Percentiles rank a stretch among this genome's conserved stretches.
phyloP scores from a whole-genome alignment of 2,113 vertebrate species.

The Elachura formosa region DNA sequence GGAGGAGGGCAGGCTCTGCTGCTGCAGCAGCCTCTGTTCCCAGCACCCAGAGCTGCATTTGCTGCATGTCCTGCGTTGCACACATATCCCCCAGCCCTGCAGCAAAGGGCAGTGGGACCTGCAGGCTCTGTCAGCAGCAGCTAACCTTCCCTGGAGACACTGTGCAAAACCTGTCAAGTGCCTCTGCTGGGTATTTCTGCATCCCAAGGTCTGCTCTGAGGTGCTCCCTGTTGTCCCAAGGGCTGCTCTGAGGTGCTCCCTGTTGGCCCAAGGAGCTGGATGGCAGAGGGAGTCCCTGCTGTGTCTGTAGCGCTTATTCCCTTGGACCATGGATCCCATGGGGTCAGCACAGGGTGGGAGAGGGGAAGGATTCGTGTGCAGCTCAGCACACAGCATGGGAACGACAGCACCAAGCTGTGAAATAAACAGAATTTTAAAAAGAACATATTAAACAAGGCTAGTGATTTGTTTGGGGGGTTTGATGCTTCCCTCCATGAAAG shows the following conservation, averaged over 20 bases:
- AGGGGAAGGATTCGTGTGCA: not conserved
- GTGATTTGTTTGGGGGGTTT: not conserved
- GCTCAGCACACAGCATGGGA: not conserved
- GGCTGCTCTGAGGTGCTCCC: too few species aligned
- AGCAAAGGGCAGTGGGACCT: not conserved
- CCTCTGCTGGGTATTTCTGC: not conserved
- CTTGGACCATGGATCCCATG: not conserved
- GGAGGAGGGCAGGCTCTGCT: not conserved
- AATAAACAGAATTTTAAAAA: not conserved
- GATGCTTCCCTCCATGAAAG: not conserved
- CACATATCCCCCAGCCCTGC: not conserved
- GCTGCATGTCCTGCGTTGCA: accelerated
- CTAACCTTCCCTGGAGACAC: not conserved
- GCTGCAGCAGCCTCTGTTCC: not conserved
- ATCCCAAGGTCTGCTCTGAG: not conserved
- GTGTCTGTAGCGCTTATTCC: not conserved
- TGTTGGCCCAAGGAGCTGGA: not conserved
- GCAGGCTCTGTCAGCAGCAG: not conserved
- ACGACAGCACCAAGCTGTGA: not conserved
- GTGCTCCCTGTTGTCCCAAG: not conserved
- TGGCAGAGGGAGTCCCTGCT: not conserved
- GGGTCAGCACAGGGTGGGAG: not conserved
- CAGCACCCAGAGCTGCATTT: not conserved
- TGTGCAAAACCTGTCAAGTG: not conserved
- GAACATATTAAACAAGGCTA: not conserved